Base-by-base conservation (phyloP, 1,140 invertebrate genomes). In the Drosophila micromelanica region DNA sequence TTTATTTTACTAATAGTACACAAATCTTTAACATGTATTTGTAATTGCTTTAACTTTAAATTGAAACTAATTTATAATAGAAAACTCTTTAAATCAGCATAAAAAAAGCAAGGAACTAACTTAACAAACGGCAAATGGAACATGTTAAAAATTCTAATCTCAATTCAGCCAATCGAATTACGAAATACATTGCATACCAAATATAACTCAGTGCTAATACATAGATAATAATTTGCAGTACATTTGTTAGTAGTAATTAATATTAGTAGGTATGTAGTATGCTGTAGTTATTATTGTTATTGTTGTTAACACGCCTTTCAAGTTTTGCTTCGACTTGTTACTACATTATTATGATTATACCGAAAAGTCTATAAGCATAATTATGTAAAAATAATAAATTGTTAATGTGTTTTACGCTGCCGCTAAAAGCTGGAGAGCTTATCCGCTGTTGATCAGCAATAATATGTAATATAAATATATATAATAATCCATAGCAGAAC, bases 381-480 rank as follows among this genome's bases (percentile, higher is more conserved):
- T 74, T 81, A 76, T 81, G 70, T 80, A 87, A 78, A 87, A 87
- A 86, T 86, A 82, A 86, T 82, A 87, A 72, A 72, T 67, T 55
- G 42, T 67, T 52, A 12, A 15, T 32, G 27, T 52, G 62, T n/a
- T 51, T 57, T 27, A 65, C 35, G 55, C 55, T 43, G 12, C 11
- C 49, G 32, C 51, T 35, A 46, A 40, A 38, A 27, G 38, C 40
- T 42, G 17, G 30, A 52, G 30, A 65, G 61, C 54, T 59, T 42
- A 48, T 73, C 57, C 42, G 32, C 61, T 61, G 40, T 37, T 27
- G 51, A 63, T 48, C 65, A 52, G 49, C 32, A 20, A 56, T 51
- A 62, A 35, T 61, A 51, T 40, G 57, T 63, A 52, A 35, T 38
- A 38, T 55, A 64, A 68, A 72, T 54, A 55, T 76, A 56, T 68